phyloP scores from a whole-genome alignment of 2,888 invertebrate species.

The Diarsia rubi region DNA sequence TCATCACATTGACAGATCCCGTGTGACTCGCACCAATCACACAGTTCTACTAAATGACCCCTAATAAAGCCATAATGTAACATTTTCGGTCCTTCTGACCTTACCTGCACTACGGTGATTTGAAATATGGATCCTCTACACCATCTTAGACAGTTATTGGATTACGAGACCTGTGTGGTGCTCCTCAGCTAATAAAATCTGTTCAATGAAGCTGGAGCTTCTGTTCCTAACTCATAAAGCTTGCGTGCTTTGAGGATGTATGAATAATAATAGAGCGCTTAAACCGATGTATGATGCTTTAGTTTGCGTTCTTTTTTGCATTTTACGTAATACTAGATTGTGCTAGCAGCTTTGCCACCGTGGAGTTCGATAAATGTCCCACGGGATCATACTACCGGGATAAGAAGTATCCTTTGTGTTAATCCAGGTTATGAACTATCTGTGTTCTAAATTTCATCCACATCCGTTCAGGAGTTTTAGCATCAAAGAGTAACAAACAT shows the following conservation, averaged over 20 bases:
- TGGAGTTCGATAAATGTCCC: too few species aligned
- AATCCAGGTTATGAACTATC: too few species aligned
- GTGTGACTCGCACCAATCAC: too few species aligned
- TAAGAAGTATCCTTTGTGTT: too few species aligned
- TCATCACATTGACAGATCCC: too few species aligned
- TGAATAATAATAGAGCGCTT: slow-evolving; percentile 33
- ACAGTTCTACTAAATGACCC: too few species aligned
- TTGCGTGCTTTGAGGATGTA: slow-evolving; percentile 28
- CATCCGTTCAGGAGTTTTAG: too few species aligned
- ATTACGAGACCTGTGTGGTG: slow-evolving; percentile 65
- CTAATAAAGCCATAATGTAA: not conserved
- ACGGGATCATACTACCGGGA: too few species aligned
- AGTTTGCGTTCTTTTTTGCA: not conserved
- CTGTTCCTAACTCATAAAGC: slow-evolving; percentile 49
- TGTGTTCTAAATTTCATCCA: too few species aligned
- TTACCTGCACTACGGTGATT: slow-evolving; percentile 26
- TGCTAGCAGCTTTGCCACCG: too few species aligned
- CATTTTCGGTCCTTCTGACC: slow-evolving; percentile 19
- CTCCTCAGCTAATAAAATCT: slow-evolving; percentile 62
- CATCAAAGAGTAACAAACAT: too few species aligned
- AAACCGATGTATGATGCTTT: not conserved
- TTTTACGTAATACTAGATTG: too few species aligned
- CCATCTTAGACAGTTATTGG: slow-evolving; percentile 70
- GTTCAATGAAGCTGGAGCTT: slow-evolving; percentile 56
- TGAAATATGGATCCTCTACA: slow-evolving; percentile 64